Percentiles rank a stretch among this genome's conserved stretches.
phyloP scores from a whole-genome alignment of 2,888 invertebrate species.

The Cosmia trapezina region DNA sequence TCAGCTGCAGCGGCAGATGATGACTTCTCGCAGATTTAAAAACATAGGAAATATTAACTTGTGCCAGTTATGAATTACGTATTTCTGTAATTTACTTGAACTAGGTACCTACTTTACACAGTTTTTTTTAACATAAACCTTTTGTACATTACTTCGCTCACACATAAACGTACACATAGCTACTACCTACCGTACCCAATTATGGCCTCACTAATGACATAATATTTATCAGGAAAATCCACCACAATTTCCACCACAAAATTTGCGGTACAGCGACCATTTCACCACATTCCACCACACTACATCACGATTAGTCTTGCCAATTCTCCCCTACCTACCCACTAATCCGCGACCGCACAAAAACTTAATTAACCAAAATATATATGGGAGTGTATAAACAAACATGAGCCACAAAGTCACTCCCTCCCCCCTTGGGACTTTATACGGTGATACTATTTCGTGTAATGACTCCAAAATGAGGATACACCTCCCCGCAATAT shows the following conservation, averaged over 20 bases:
- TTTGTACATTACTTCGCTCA: not conserved
- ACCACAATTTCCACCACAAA: constrained; percentile 36
- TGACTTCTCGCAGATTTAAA: no score
- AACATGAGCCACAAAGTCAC: constrained; percentile 83
- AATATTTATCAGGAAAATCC: constrained; percentile 38
- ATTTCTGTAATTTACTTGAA: not conserved
- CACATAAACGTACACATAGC: no score
- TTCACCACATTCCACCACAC: constrained; percentile 64
- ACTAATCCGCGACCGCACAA: constrained; percentile 86
- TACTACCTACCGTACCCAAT: not conserved
- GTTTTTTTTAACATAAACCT: not conserved
- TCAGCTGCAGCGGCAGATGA: no score
- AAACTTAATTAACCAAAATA: constrained; percentile 90
- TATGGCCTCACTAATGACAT: constrained; percentile 20
- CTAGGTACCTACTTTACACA: no score
- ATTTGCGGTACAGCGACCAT: constrained; percentile 38
- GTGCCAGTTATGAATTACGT: not conserved
- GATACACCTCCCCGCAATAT: constrained; percentile 85
- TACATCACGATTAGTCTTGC: constrained; percentile 78
- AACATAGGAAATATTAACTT: no score
- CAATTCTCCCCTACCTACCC: constrained; percentile 73
- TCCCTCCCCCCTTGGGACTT: constrained; percentile 86
- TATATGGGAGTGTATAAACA: constrained; percentile 87
- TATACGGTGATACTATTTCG: constrained; percentile 89
- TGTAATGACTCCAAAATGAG: constrained; percentile 90